Conservation (phyloP, 1,140 invertebrate genomes). For the Eurosta solidaginis region DNA sequence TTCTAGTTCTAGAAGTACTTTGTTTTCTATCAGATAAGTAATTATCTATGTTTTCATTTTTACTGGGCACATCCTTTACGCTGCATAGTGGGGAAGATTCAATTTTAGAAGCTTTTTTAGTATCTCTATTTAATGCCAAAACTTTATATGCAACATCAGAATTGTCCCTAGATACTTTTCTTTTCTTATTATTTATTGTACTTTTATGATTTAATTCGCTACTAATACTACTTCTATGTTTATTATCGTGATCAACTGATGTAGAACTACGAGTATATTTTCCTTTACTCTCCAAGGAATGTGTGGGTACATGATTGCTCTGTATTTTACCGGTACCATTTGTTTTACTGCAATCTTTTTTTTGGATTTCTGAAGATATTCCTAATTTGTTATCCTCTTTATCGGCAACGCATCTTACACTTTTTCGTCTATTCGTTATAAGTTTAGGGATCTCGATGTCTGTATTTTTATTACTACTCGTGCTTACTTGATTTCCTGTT, state of each 20-base stretch:
- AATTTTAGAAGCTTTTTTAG: background rate
- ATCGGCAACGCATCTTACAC: constrained; percentile 27
- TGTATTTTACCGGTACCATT: background rate
- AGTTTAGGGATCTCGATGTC: constrained; percentile 28
- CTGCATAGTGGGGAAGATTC: background rate
- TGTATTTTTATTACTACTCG: constrained; percentile 27
- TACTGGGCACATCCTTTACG: background rate
- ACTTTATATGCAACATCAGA: background rate
- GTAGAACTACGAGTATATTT: constrained; percentile 7
- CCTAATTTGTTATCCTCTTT: background rate
- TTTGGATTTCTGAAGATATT: background rate
- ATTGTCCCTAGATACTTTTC: background rate
- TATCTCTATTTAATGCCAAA: background rate
- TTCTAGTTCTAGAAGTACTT: constrained; percentile 16
- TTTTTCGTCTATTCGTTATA: constrained; percentile 18
- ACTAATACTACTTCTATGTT: constrained; percentile 15
- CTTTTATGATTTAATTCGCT: constrained; percentile 9
- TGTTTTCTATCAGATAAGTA: constrained; percentile 18
- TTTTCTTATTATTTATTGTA: constrained; percentile 1
- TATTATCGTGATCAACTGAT: background rate
- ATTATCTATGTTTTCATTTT: background rate
- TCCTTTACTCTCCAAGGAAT: background rate
- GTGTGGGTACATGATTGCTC: background rate
- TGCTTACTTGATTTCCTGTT: background rate
- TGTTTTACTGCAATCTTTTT: background rate